These are phyloP conservation scores for Amphilophus citrinellus DNA, from an alignment of 2,113 vertebrate genomes.

Conservation along the genomic window DNA sequence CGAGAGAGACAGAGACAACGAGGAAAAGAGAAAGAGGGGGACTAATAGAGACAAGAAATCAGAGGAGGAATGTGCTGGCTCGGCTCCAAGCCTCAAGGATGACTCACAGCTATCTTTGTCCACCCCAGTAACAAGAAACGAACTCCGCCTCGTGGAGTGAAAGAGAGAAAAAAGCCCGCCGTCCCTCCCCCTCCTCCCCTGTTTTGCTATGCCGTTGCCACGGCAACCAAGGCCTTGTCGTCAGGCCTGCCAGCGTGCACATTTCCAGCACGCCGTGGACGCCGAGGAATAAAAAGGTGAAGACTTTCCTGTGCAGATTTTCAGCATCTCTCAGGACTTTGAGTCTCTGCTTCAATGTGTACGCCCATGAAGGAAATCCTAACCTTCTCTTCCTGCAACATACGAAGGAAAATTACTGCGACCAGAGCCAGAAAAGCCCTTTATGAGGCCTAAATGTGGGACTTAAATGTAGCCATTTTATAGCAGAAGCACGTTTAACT, in stretches of 20 bases:
- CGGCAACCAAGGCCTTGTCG: conserved; percentile 51
- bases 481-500: background rate
- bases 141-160: conserved; percentile 55
- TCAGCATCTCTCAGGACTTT: background rate
- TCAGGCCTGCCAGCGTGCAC: conserved; percentile 32
- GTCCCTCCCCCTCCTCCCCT: background rate
- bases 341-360: background rate
- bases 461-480: background rate
- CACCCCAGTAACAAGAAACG: conserved; percentile 65
- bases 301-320: conserved; percentile 15
- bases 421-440: background rate
- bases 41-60: conserved; percentile 57
- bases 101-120: conserved; percentile 82
- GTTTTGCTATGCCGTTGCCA: conserved; percentile 74
- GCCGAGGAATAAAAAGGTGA: background rate
- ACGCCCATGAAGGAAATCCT: background rate
- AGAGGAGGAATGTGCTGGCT: conserved; percentile 70
- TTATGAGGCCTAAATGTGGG: background rate
- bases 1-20: conserved; percentile 12
- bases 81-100: conserved; percentile 64
- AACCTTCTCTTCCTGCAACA: background rate
- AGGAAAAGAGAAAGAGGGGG: conserved; percentile 18
- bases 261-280: conserved; percentile 30
- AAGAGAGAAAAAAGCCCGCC: conserved; percentile 44
- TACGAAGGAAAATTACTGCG: background rate